These are phyloP conservation scores for Icerya purchasi DNA, from an alignment of 2,888 invertebrate genomes.

Conservation along the genomic window DNA sequence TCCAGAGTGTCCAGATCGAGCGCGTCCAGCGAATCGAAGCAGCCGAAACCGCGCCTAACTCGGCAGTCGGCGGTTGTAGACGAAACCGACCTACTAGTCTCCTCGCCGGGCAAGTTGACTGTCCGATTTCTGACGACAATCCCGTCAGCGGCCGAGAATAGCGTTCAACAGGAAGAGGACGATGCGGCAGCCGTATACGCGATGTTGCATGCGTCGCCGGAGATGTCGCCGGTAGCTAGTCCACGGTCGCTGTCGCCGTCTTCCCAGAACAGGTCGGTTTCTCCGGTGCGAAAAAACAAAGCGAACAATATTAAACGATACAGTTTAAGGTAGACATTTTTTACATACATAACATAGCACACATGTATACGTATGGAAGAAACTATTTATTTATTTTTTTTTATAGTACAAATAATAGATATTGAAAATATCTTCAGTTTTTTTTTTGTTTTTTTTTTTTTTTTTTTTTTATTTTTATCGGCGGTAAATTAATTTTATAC, in stretches of 20 bases:
- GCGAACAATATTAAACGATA: not conserved
- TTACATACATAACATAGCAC: too few species aligned
- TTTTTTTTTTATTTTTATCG: too few species aligned
- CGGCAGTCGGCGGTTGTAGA: slow-evolving; percentile 60
- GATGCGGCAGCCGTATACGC: slow-evolving; percentile 22
- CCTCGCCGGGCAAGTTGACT: slow-evolving; percentile 31
- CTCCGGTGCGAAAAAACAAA: not conserved
- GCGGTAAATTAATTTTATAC: too few species aligned
- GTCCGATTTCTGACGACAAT: slow-evolving; percentile 45
- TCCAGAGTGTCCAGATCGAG: slow-evolving; percentile 68
- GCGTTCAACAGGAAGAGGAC: slow-evolving; percentile 43
- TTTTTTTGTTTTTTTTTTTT: too few species aligned
- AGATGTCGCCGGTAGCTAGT: slow-evolving; percentile 17
- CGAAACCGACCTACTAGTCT: slow-evolving; percentile 41
- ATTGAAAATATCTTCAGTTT: too few species aligned
- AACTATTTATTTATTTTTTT: too few species aligned
- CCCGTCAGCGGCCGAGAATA: slow-evolving; percentile 49
- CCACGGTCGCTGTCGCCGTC: slow-evolving; percentile 9
- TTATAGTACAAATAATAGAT: too few species aligned
- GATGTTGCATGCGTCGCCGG: slow-evolving; percentile 20
- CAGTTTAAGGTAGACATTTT: not conserved
- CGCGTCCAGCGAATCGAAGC: slow-evolving; percentile 34
- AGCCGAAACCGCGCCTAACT: slow-evolving; percentile 45
- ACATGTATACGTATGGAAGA: too few species aligned
- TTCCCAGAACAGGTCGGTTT: slow-evolving; percentile 3